phyloP scores from a whole-genome alignment of 2,113 vertebrate species.

The Mirounga angustirostris region DNA sequence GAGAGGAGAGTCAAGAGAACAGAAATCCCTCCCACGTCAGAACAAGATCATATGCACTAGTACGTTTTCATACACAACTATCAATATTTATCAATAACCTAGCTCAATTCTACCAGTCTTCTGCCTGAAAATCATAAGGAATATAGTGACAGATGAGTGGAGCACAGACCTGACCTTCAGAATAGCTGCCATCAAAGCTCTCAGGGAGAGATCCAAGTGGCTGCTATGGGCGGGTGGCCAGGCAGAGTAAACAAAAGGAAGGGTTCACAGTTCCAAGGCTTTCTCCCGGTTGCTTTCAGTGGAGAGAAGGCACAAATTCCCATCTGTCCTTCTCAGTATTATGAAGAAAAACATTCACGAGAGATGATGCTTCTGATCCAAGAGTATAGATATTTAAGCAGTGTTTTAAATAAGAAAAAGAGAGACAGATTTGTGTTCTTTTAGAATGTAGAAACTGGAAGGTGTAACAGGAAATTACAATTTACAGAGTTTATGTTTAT shows the following conservation, averaged over 20 bases:
- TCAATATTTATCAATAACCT: slow-evolving; percentile 48
- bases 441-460: neutral
- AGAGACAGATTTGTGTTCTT: neutral
- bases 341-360: slow-evolving; percentile 70
- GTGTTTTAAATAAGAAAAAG: neutral
- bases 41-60: neutral
- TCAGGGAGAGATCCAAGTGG: slow-evolving; percentile 78
- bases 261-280: neutral
- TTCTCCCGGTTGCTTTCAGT: slow-evolving; percentile 51
- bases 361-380: slow-evolving; percentile 16
- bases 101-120: slow-evolving; percentile 65
- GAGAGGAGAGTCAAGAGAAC: neutral
- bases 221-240: slow-evolving; percentile 71
- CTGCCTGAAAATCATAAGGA: slow-evolving; percentile 63
- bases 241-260: slow-evolving; percentile 64
- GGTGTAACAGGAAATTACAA: neutral
- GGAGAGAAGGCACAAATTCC: slow-evolving; percentile 65
- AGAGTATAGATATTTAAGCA: slow-evolving; percentile 5
- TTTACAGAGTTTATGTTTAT: neutral
- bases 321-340: slow-evolving; percentile 74
- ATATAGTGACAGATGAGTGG: slow-evolving; percentile 80
- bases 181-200: slow-evolving; percentile 61
- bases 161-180: slow-evolving; percentile 75
- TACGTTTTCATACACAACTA: neutral
- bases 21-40: neutral